Base-by-base conservation (phyloP, 2,797 vertebrate species). In the Squalus acanthias region DNA sequence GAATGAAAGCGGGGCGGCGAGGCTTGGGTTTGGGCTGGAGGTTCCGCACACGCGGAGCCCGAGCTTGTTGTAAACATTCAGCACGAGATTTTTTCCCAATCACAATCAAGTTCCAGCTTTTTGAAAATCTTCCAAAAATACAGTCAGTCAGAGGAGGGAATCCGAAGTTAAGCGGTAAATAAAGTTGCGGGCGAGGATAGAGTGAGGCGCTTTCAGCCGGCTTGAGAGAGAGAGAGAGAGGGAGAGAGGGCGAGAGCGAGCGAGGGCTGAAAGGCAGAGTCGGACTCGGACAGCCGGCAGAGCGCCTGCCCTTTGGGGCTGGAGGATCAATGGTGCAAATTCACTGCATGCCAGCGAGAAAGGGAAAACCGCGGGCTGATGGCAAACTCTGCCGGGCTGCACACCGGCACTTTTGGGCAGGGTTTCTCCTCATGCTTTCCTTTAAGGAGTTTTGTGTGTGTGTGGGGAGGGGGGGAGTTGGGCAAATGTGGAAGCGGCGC, bases 81-180 rank as follows among this genome's bases (percentile, higher is more conserved):
- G 98, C 98, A 98, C 98, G 98, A 99, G 98, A 98, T 98, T 98
- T 98, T 39, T 98, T 98, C 98, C 98, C 98, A 98, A 98, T 98
- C 98, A 98, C 98, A 98, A 98, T 98, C 98, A 98, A 98, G 98
- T 98, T 98, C 98, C 98, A 98, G 98, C 98, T 98, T 98, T 98
- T 98, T 98, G 97, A 98, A 98, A 99, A 98, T 98, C 98, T 98
- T 99, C 98, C 98, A 98, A 98, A 98, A 99, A 98, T 0, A 98
- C 98, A 98, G 98, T 98, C 96, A 98, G 98, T 98, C 96, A 97
- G 97, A 97, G 97, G 97, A 98, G 97, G 98, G 98, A 98, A 97
- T 98, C 98, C 97, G 98, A 98, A 97, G 97, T 96, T 97, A 96
- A 96, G 96, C 57, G 96, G 96, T 96, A 82, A 96, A 97, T 96